These are phyloP conservation scores for Drosophila trapezifrons DNA, from an alignment of 1,140 invertebrate genomes.

Conservation along the genomic window DNA sequence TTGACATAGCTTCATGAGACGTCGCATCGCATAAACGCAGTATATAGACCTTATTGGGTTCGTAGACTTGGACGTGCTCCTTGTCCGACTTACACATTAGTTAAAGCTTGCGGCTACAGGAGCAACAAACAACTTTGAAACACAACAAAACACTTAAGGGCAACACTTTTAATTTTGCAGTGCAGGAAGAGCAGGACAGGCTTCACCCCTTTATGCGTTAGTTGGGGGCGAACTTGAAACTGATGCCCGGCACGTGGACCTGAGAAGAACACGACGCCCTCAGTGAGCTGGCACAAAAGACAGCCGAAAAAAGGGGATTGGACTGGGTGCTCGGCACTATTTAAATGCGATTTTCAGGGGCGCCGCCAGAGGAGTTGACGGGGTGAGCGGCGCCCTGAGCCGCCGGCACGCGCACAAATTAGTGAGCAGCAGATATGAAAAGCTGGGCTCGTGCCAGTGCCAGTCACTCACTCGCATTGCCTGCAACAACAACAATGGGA, in stretches of 20 bases:
- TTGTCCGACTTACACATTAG: conserved; percentile 70
- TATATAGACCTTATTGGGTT: background rate
- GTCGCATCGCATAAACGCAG: background rate
- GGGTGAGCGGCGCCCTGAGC: conserved; percentile 48
- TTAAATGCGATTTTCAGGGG: conserved; percentile 67
- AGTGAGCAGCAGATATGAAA: conserved; percentile 74
- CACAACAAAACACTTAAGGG: conserved; percentile 79
- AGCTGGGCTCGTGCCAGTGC: conserved; percentile 61
- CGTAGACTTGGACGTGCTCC: conserved; percentile 22
- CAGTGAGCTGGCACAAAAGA: conserved; percentile 27
- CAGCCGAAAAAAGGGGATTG: conserved; percentile 13
- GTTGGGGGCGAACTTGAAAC: conserved; percentile 65
- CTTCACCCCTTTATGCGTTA: conserved; percentile 15
- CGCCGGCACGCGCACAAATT: conserved; percentile 78
- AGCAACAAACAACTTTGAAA: conserved; percentile 53
- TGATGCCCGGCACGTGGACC: conserved; percentile 79
- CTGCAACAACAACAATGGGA: conserved; percentile 64
- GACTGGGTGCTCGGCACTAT: conserved; percentile 58
- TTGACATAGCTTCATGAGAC: no score
- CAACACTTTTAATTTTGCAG: conserved; percentile 79
- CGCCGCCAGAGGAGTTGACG: conserved; percentile 8
- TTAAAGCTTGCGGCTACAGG: conserved; percentile 61
- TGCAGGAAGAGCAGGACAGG: background rate
- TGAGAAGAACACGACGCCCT: conserved; percentile 54
- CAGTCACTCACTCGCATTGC: conserved; percentile 36